A percentile compares a stretch with the other conserved stretches of the same genome.
Conservation (phyloP, 2,888 invertebrate genomes). For the Mimachlamys varia region DNA sequence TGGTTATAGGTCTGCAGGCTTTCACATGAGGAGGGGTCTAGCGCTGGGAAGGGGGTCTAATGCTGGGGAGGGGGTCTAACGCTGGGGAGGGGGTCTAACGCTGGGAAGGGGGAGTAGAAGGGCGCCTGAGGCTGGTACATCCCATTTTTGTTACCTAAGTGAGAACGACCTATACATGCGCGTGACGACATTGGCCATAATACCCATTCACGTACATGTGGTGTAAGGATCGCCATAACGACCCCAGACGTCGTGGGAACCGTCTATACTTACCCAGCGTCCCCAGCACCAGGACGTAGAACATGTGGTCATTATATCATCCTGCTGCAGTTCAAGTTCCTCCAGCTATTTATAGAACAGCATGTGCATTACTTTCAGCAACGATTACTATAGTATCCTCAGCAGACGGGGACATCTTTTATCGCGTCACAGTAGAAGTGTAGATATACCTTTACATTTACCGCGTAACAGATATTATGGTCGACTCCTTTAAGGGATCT, state of each 20-base stretch:
- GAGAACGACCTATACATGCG: neutral
- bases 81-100: no score
- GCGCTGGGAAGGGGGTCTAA: neutral
- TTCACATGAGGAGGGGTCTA: no score
- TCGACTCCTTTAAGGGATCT: no score
- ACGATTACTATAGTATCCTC: neutral
- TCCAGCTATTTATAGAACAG: neutral
- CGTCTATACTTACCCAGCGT: neutral
- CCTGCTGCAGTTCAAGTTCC: neutral
- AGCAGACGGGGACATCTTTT: neutral
- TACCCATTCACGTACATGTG: conserved; percentile 22
- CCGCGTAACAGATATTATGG: no score
- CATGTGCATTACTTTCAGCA: neutral
- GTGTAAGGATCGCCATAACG: neutral
- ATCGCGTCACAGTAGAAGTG: neutral
- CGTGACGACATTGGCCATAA: conserved; percentile 9
- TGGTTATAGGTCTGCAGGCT: no score
- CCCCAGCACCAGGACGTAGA: neutral
- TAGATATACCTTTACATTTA: no score
- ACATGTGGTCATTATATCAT: neutral
- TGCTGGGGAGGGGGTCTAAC: neutral
- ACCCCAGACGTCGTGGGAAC: neutral
- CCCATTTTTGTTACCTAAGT: neutral
- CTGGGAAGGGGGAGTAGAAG: neutral
- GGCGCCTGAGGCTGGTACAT: neutral